Evolutionary conservation across 2,888 invertebrate genomes (phyloP), one percentile per base, ranked within the genome.

Genomic region (Napeogenes sylphis): DNA sequence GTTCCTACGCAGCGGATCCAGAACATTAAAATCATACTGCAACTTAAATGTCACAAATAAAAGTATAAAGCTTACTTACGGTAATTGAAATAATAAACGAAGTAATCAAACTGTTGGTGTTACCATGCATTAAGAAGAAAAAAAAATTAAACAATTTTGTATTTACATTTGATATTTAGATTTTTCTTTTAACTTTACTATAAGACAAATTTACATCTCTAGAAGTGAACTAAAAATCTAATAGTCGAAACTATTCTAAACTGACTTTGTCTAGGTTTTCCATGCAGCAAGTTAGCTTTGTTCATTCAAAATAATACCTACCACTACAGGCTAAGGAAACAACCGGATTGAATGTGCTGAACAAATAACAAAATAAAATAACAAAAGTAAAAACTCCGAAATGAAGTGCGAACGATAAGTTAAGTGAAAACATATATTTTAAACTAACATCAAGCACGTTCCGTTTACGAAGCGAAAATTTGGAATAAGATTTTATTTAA

Each of bases 391-490:
- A 84, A 71, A 88, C 84, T 87, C 80, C 80, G 78, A 85, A 81
- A 87, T 82, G 80, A 85, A 80, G 90, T 90, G 89, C 88, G 6
- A 86, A 83, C 82, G 82, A 83, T 80, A 85, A 83, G 70, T 82
- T 70, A 83, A 83, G 86, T 87, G 87, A 68, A 68, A 84, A 85
- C 79, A 83, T 81, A 83, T 80, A 83, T 73, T 77, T 71, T 68
- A 62, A 67, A 67, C 76, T 87, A 88, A 89, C 88, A 89, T 75
- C 82, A 90, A 90, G 90, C 90, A 82, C 75, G 78, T 81, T 82
- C 84, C 76, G 75, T 78, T 81, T 81, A 81, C 76, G 78, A 90
- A 90, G 90, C 90, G 80, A 85, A 77, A 84, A 83, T 79, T 85
- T 88, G 77, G 82, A 86, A 86, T 83, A 74, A 66, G 69, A 64